phyloP scores from a whole-genome alignment of 2,888 invertebrate species.

The Zonitis immaculata region DNA sequence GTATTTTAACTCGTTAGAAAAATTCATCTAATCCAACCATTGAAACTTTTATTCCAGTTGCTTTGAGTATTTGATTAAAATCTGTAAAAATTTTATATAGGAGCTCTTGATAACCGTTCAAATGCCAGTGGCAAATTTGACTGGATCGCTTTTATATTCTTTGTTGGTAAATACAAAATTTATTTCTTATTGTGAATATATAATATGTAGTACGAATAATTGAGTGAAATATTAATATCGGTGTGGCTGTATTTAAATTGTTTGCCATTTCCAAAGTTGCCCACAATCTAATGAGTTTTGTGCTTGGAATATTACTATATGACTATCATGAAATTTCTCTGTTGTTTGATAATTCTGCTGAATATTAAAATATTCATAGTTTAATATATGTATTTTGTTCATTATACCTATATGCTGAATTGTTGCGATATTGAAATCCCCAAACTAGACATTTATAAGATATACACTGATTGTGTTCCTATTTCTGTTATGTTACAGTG shows the following conservation, averaged over 20 bases:
- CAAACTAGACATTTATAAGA: background rate
- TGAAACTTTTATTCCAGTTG: background rate
- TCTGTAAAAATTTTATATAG: background rate
- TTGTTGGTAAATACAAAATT: too few species aligned
- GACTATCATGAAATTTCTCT: too few species aligned
- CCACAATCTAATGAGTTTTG: background rate
- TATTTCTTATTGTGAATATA: too few species aligned
- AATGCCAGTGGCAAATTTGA: background rate
- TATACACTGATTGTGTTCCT: background rate
- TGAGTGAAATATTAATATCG: too few species aligned
- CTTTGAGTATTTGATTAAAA: background rate
- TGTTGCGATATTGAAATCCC: background rate
- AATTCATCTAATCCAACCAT: too few species aligned
- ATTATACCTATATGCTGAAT: too few species aligned
- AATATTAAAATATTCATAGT: background rate
- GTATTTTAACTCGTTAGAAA: too few species aligned
- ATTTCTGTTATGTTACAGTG: slow-evolving; percentile 23
- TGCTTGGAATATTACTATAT: background rate
- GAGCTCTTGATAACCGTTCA: background rate
- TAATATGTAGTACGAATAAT: too few species aligned
- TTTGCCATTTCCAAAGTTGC: too few species aligned
- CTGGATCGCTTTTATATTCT: too few species aligned
- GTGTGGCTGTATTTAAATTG: too few species aligned
- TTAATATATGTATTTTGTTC: background rate
- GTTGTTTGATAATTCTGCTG: background rate